Evolutionary conservation across 2,888 invertebrate genomes (phyloP).

Genomic region (Gortyna flavago): DNA sequence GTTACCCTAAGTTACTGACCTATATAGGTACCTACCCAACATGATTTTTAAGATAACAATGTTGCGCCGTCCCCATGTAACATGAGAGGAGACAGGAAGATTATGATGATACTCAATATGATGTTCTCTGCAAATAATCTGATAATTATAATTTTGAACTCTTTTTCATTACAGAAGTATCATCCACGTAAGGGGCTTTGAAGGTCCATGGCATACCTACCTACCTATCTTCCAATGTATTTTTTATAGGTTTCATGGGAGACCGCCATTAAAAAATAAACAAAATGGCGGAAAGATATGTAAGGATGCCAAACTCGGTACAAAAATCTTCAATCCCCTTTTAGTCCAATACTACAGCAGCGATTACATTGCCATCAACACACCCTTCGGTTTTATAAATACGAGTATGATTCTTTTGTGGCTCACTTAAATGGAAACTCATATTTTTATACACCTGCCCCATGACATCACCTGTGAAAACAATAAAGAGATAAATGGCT

Average conservation of each 20-base stretch:
- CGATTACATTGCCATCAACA: conserved; percentile 6
- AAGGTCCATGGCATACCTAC: not conserved
- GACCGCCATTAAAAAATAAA: not conserved
- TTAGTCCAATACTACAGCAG: not conserved
- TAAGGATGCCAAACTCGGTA: not conserved
- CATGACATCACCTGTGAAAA: conserved; percentile 51
- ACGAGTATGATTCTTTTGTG: conserved; percentile 24
- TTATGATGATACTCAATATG: not conserved
- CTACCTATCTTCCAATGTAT: not conserved
- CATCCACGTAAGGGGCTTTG: not conserved
- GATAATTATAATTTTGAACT: not conserved
- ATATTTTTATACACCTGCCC: conserved; percentile 44
- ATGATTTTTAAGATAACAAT: not conserved
- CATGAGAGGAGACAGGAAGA: not conserved
- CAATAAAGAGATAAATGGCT: conserved; percentile 47
- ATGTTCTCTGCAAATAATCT: not conserved
- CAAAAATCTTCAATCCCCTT: no score
- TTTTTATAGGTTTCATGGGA: not conserved
- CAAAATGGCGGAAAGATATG: not conserved
- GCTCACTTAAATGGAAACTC: conserved; percentile 2
- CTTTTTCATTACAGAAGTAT: not conserved
- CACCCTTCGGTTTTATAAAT: conserved; percentile 3
- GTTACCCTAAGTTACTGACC: not conserved
- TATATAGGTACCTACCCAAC: not conserved
- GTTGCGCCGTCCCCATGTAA: not conserved